Conservation (phyloP, 2,113 vertebrate genomes). For the Turnix velox region DNA sequence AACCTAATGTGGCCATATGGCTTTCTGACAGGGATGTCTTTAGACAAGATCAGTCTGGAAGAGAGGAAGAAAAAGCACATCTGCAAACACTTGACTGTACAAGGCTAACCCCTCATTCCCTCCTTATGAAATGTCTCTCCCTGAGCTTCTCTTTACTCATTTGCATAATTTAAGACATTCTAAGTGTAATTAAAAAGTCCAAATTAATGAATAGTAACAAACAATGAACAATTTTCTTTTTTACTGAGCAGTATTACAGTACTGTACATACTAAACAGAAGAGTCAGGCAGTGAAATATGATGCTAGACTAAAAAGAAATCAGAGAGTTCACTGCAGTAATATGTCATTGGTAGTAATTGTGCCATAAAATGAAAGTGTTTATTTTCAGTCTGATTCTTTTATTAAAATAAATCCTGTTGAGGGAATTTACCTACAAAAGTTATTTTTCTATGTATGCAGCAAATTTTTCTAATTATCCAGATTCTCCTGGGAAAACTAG, state of each 20-base stretch:
- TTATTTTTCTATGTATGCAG: not conserved
- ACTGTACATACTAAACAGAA: not conserved
- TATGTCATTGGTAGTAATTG: constrained; percentile 27
- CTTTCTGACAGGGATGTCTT: not conserved
- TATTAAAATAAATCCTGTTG: constrained; percentile 41
- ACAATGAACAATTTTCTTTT: constrained; percentile 7
- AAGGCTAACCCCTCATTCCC: not conserved
- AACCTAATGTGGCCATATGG: too few relatives aligned
- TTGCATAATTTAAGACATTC: not conserved
- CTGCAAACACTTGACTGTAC: not conserved
- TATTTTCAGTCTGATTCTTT: constrained; percentile 9
- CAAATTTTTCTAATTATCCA: constrained; percentile 39
- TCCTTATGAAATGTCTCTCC: not conserved
- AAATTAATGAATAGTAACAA: constrained; percentile 16
- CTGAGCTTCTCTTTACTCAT: not conserved
- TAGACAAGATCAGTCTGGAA: not conserved
- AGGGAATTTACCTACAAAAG: constrained; percentile 10
- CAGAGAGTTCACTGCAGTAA: constrained; percentile 35
- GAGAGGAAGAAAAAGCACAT: not conserved
- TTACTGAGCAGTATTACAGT: not conserved
- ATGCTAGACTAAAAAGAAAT: constrained; percentile 19
- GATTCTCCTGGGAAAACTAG: not conserved
- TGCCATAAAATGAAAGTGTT: constrained; percentile 35
- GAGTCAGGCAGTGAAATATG: constrained; percentile 14
- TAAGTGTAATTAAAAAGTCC: constrained; percentile 28